phyloP scores from a whole-genome alignment of 2,113 vertebrate species.

The Sitta europaea region DNA sequence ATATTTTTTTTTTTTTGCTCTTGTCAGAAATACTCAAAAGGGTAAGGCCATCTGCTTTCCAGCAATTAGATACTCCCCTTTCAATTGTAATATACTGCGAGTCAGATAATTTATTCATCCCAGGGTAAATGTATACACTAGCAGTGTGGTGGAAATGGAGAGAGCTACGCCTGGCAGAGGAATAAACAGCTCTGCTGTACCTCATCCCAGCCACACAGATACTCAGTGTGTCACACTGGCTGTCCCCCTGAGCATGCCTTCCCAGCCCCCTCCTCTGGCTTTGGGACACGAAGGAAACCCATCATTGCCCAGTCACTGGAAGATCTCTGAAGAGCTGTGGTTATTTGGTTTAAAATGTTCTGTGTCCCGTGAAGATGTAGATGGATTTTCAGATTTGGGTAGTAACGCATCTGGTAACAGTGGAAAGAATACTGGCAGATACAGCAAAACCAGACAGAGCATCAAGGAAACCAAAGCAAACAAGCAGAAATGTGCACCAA shows the following conservation, averaged over 20 bases:
- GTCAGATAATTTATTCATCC: slow-evolving; percentile 55
- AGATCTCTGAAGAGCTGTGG: not conserved
- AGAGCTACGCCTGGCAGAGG: not conserved
- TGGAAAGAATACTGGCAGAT: not conserved
- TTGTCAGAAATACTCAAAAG: slow-evolving; percentile 53
- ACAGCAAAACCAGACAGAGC: accelerated
- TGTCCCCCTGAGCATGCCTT: not conserved
- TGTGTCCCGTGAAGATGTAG: not conserved
- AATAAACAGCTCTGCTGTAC: not conserved
- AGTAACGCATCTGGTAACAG: accelerated
- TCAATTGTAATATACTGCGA: slow-evolving; percentile 40
- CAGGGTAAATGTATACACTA: not conserved
- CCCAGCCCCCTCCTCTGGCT: not conserved
- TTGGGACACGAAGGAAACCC: not conserved
- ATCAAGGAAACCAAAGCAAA: not conserved
- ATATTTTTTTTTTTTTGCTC: slow-evolving; percentile 9
- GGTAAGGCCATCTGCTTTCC: slow-evolving; percentile 56
- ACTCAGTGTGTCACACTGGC: not conserved
- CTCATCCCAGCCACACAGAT: not conserved
- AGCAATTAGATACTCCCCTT: slow-evolving; percentile 55
- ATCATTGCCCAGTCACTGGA: not conserved
- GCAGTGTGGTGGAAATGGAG: not conserved
- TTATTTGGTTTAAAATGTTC: not conserved
- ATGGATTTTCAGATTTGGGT: not conserved
- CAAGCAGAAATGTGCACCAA: not conserved